Evolutionary conservation across 2,113 vertebrate species (phyloP).

Genomic region (Australoheros scitulus): DNA sequence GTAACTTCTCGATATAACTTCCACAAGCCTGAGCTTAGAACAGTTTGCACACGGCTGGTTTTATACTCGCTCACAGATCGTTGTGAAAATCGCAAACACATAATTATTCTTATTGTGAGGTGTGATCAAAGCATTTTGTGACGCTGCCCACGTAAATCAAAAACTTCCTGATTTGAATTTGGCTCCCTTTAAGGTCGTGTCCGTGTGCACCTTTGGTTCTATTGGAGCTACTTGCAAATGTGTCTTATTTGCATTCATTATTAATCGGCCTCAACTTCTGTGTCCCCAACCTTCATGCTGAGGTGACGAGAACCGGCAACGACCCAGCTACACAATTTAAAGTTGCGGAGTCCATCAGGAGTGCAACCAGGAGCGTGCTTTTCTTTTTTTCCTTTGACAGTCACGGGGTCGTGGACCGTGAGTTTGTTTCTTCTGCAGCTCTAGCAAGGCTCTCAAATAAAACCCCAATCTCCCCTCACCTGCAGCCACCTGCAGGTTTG

Average conservation of each 20-base stretch:
- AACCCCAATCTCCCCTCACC: accelerated
- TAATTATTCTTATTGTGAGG: too few relatives aligned
- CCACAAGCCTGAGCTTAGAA: neutral
- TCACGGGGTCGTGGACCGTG: too few relatives aligned
- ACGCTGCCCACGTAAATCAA: too few relatives aligned
- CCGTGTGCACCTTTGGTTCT: neutral
- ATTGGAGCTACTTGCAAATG: too few relatives aligned
- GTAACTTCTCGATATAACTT: neutral
- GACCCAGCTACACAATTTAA: accelerated
- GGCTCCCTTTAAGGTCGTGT: neutral
- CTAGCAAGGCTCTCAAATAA: too few relatives aligned
- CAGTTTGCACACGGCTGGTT: neutral
- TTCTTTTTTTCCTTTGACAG: too few relatives aligned
- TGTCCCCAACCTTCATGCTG: neutral
- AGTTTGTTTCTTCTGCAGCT: neutral
- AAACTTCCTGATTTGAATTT: too few relatives aligned
- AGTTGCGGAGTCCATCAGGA: neutral
- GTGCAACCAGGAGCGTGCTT: neutral
- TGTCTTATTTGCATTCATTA: too few relatives aligned
- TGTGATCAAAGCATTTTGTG: too few relatives aligned
- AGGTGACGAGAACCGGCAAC: too few relatives aligned
- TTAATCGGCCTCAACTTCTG: too few relatives aligned
- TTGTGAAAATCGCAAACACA: too few relatives aligned
- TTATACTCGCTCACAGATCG: neutral
- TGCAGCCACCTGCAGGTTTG: accelerated